Conservation (phyloP, 2,797 vertebrate genomes). For the Onychomys torridus region DNA sequence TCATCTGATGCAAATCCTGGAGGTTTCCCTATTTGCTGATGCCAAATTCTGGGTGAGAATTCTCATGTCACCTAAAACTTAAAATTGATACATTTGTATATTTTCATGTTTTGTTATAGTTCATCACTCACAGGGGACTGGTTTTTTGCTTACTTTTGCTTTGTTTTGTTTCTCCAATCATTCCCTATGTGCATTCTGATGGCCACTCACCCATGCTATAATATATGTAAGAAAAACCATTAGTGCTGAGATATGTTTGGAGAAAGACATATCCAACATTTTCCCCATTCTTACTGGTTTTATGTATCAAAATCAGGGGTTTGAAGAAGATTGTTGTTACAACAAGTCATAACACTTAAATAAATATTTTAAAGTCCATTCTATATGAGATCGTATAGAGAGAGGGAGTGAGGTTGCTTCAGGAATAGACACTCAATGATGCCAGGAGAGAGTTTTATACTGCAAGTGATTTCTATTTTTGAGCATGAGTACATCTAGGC, state of each 20-base stretch:
- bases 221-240: not conserved
- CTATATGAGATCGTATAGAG: too few species aligned
- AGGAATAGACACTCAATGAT: not conserved
- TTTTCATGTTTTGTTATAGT: not conserved
- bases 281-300: not conserved
- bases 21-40: not conserved
- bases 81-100: not conserved
- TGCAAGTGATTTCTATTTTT: too few species aligned
- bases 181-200: not conserved
- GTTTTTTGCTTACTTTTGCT: not conserved
- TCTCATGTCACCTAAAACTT: not conserved
- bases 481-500: not conserved
- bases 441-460: not conserved
- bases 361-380: slow-evolving; percentile 15
- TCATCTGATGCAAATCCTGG: not conserved
- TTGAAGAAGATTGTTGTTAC: not conserved
- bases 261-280: not conserved
- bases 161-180: not conserved
- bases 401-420: not conserved
- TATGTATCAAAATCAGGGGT: not conserved
- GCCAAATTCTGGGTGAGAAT: not conserved
- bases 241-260: not conserved
- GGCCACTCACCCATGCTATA: not conserved
- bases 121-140: too few species aligned
- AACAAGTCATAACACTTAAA: not conserved